Percentiles rank a stretch among this genome's conserved stretches.
These are phyloP conservation scores for Torymus tubicola DNA, from an alignment of 2,888 invertebrate species.

Conservation along the genomic window DNA sequence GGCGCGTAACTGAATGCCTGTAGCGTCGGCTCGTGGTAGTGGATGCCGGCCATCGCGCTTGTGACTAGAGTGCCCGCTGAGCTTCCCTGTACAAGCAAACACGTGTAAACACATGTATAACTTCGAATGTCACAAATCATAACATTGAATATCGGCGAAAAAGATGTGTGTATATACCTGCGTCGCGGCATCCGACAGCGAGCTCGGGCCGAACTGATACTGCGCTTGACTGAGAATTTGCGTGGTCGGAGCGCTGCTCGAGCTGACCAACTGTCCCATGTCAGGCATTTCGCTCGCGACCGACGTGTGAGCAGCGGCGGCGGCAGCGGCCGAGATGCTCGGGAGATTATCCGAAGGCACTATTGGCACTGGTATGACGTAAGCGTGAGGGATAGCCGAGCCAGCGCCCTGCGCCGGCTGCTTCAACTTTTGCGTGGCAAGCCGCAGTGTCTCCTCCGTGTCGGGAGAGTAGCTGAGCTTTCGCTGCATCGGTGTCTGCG, in stretches of 20 bases:
- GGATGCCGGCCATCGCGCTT: constrained; percentile 50
- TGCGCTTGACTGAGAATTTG: constrained; percentile 65
- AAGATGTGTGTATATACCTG: constrained; percentile 31
- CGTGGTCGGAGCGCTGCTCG: constrained; percentile 61
- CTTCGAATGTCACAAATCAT: neutral
- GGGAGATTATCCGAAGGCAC: constrained; percentile 73
- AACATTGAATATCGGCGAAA: neutral
- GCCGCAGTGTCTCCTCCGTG: constrained; percentile 73
- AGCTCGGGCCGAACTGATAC: constrained; percentile 69
- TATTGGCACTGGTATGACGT: constrained; percentile 74
- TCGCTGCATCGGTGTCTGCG: constrained; percentile 71
- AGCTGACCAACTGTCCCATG: constrained; percentile 50
- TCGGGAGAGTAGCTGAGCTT: constrained; percentile 71
- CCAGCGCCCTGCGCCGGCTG: constrained; percentile 65
- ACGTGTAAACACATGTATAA: neutral
- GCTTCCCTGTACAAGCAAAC: constrained; percentile 44
- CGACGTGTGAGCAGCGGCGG: constrained; percentile 42
- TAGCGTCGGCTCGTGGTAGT: constrained; percentile 65
- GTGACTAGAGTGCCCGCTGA: constrained; percentile 58
- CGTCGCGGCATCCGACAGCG: constrained; percentile 66
- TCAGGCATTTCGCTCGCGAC: constrained; percentile 40
- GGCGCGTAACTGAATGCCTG: constrained; percentile 71
- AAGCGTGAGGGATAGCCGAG: constrained; percentile 70
- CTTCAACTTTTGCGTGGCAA: constrained; percentile 73
- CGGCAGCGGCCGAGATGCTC: constrained; percentile 48